Base-by-base conservation (phyloP, 2,113 vertebrate genomes). In the Podarcis raffonei region DNA sequence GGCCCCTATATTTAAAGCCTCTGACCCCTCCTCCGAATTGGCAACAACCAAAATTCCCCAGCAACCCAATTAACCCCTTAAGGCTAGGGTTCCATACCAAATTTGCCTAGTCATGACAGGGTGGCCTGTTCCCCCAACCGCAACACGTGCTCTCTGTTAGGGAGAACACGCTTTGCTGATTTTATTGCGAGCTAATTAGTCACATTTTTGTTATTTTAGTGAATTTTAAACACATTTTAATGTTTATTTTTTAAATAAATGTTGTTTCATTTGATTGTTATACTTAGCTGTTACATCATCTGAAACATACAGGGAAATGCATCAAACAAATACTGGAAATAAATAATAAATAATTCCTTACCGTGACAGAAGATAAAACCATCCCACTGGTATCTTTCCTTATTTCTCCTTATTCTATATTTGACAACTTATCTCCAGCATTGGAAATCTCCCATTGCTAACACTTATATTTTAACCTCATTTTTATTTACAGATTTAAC, bases 361-460 rank as follows among this genome's bases (percentile, higher is more conserved):
- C 87, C n/a, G 80, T 93, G 79, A 87, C 89, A 42, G 39, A 81
- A 39, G 2, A 93, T 27, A 27, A 39, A 76, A 77, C 1, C 74
- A 4, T 77, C 25, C 72, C 87, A 85, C 68, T 13, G 57, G 32
- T 81, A 68, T 84, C 72, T 92, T 79, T 37, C 84, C 85, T 65
- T 89, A 78, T 15, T 80, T 66, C 59, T 91, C 66, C 84, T 66
- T 87, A 78, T 86, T 15, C 5, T 81, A 16, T 15, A 25, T 89
- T 77, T 83, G 20, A 90, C 65, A 12, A 80, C 89, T 90, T 80
- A n/a, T 69, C 23, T 27, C 59, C 22, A 66, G 32, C 81, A 91
- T 76, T 77, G 81, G 69, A 84, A 85, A 18, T 0, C 3, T 39
- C 80, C 93, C 94, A 78, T 86, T 71, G 79, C 27, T 87, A 83